phyloP scores from a whole-genome alignment of 2,888 invertebrate species.

The Hirtodrosophila trivittata region DNA sequence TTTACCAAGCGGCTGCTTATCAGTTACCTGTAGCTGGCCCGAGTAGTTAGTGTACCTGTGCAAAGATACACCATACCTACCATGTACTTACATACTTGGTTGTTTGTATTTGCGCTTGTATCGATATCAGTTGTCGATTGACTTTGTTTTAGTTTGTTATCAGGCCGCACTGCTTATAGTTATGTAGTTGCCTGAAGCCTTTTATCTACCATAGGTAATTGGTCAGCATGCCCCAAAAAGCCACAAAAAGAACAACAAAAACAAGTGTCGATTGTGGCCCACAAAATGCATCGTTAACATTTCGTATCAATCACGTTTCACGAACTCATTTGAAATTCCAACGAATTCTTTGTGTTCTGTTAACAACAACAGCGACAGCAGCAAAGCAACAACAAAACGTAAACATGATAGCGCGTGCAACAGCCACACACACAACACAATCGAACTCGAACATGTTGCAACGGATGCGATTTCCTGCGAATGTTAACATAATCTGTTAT shows the following conservation, averaged over 20 bases:
- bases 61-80: constrained; percentile 2
- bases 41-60: constrained; percentile 14
- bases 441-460: constrained; percentile 36
- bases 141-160: constrained; percentile 42
- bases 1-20: constrained; percentile 23
- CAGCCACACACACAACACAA: constrained; percentile 1
- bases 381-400: constrained; percentile 19
- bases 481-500: background rate
- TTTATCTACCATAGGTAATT: constrained; percentile 36
- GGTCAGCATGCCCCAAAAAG: constrained; percentile 22
- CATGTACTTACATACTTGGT: constrained; percentile 11
- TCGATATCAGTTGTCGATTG: constrained; percentile 52
- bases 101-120: constrained; percentile 31
- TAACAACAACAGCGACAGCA: background rate
- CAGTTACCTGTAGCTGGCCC: constrained; percentile 35
- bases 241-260: background rate
- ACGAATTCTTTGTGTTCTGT: constrained; percentile 27
- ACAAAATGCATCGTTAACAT: constrained; percentile 49
- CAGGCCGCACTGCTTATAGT: constrained; percentile 10
- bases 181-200: background rate
- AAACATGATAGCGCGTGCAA: constrained; percentile 27
- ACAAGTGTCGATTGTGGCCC: constrained; percentile 27
- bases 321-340: constrained; percentile 49
- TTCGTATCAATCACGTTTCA: constrained; percentile 22
- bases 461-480: background rate